These are phyloP conservation scores for Calyptommatus sinebrachiatus DNA, from an alignment of 2,113 vertebrate species.

Conservation along the genomic window DNA sequence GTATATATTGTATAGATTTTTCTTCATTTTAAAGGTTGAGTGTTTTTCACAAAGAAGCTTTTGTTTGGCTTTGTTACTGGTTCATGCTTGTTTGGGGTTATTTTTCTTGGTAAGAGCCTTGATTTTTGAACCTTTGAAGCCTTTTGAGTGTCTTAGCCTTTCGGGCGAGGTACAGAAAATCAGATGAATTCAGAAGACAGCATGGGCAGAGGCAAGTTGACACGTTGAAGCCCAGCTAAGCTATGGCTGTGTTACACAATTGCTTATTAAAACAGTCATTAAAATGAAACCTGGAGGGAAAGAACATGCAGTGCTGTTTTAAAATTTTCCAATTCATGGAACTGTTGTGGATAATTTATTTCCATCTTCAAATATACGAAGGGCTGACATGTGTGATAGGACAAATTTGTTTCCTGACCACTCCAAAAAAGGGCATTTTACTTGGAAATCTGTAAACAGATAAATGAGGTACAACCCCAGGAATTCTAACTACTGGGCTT, in stretches of 20 bases:
- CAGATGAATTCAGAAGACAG: not conserved
- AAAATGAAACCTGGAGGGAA: not conserved
- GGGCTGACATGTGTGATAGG: not conserved
- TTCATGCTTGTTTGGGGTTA: not conserved
- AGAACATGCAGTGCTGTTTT: not conserved
- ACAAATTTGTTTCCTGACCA: not conserved
- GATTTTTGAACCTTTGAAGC: not conserved
- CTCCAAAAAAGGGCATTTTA: not conserved
- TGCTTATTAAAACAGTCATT: not conserved
- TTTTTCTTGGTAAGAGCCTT: not conserved
- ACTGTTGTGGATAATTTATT: not conserved
- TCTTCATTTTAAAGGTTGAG: no score
- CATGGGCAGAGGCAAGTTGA: not conserved
- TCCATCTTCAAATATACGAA: not conserved
- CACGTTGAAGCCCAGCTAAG: not conserved
- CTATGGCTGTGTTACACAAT: not conserved
- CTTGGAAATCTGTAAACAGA: no score
- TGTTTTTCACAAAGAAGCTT: no score
- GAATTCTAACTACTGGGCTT: no score
- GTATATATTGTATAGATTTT: no score
- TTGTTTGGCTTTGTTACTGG: no score
- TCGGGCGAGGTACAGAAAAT: not conserved
- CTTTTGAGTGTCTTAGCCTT: not conserved
- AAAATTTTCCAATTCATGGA: not conserved
- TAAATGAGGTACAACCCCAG: no score